phyloP scores from a whole-genome alignment of 1,140 invertebrate species.

The Choristoneura fumiferana region DNA sequence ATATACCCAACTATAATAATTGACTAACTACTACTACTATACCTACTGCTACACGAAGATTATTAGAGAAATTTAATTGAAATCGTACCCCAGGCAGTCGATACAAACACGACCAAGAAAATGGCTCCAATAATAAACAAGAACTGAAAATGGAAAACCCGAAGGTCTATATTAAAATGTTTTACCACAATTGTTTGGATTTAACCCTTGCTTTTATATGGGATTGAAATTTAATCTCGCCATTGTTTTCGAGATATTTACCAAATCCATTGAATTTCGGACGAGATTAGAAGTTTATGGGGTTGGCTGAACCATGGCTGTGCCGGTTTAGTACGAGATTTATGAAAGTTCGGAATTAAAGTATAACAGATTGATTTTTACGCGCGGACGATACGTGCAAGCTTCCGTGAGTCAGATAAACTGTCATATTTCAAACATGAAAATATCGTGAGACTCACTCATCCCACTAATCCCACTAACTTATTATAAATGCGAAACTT shows the following conservation, averaged over 20 bases:
- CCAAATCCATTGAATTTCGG: background rate
- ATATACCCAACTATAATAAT: no score
- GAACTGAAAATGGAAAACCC: conserved; percentile 3
- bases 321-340: no score
- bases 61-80: background rate
- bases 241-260: conserved; percentile 13
- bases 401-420: no score
- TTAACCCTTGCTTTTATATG: conserved; percentile 14
- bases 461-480: no score
- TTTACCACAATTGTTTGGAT: conserved; percentile 13
- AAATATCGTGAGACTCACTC: no score
- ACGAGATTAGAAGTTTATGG: conserved; percentile 9
- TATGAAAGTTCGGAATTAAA: no score
- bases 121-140: conserved; percentile 1
- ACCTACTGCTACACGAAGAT: background rate
- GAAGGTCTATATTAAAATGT: conserved; percentile 11
- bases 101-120: background rate
- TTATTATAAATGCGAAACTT: no score
- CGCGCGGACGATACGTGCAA: no score
- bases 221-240: conserved; percentile 12
- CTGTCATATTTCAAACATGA: no score
- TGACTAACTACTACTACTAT: no score
- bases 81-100: background rate
- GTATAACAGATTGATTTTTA: no score
- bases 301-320: no score